Evolutionary conservation across 2,113 vertebrate genomes (phyloP), one percentile per base, ranked within the genome.

Genomic region (Pseudorectes ferrugineus): DNA sequence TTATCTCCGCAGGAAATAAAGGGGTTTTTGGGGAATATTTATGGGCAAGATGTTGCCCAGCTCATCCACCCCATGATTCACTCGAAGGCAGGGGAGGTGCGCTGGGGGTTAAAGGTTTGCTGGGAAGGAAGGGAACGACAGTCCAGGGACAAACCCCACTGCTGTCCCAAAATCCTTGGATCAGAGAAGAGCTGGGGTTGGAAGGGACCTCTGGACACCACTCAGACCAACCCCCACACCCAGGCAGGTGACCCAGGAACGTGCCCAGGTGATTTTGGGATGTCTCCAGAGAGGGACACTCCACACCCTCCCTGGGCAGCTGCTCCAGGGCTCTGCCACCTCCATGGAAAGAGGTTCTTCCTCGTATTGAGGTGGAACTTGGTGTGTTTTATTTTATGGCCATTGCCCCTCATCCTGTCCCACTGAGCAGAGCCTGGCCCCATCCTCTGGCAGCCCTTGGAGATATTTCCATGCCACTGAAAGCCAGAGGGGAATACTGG

Each of bases 1-100:
- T 95, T 97, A 96, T 97, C 94, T 96, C 88, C 92, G 88, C 92
- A 95, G 96, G 95, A 95, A 97, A 94, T 90, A 90, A 96, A 96
- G 63, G 21, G 90, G 0, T 1, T 55, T 85, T 96, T 61, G 4
- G 91, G 74, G 36, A 26, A 42, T 88, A 77, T 95, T 92, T 83
- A 92, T 48, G 67, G 90, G 94, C 49, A 80, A 79, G 92, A 52
- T 66, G 91, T 66, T 66, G 72, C 55, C 40, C 48, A 48, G 71
- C 21, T 81, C 45, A 33, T 26, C 12, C 90, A 78, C 46, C 46
- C 49, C 81, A 36, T 83, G 33, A 40, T 45, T 94, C 79, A 58
- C 35, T 46, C 21, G 14, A 28, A 83, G 54, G 31, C 24, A 8
- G 28, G 38, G 26, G 65, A 49, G 48, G 48, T 12, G 45, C 49